A percentile compares a stretch with the other conserved stretches of the same genome.
These are phyloP conservation scores for Onychorhynchus coronatus DNA, from an alignment of 2,113 vertebrate genomes.

Conservation along the genomic window DNA sequence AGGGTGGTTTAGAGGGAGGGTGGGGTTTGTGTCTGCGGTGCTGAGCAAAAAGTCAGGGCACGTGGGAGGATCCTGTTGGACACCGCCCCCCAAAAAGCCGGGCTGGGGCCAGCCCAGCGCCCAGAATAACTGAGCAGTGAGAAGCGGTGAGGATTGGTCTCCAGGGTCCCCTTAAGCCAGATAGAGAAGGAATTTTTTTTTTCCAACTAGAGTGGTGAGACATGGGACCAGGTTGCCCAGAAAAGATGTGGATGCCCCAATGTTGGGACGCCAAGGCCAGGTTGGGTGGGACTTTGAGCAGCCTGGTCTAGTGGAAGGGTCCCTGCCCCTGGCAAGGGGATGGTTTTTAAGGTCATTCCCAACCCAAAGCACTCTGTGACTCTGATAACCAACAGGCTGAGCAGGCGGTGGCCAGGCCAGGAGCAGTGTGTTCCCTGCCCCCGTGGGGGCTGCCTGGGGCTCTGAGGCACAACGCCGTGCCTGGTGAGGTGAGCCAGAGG, in stretches of 20 bases:
- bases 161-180: not conserved
- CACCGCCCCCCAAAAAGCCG: accelerated
- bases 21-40: not conserved
- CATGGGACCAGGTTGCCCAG: not conserved
- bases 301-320: not conserved
- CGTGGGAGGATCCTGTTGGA: not conserved
- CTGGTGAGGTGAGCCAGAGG: not conserved
- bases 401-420: not conserved
- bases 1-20: not conserved
- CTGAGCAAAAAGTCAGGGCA: not conserved
- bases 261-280: not conserved
- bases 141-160: not conserved
- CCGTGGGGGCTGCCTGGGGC: not conserved
- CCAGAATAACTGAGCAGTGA: not conserved
- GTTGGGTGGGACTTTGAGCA: not conserved
- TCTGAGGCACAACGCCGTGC: not conserved
- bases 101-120: no score
- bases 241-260: not conserved
- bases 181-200: not conserved
- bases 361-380: not conserved
- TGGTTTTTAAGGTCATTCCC: not conserved
- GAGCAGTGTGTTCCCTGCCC: not conserved
- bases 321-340: accelerated
- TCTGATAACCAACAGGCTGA: not conserved
- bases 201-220: accelerated